These are phyloP conservation scores for Caenorhabditis sp. DNA, from an alignment of 2,888 invertebrate species.

Conservation along the genomic window DNA sequence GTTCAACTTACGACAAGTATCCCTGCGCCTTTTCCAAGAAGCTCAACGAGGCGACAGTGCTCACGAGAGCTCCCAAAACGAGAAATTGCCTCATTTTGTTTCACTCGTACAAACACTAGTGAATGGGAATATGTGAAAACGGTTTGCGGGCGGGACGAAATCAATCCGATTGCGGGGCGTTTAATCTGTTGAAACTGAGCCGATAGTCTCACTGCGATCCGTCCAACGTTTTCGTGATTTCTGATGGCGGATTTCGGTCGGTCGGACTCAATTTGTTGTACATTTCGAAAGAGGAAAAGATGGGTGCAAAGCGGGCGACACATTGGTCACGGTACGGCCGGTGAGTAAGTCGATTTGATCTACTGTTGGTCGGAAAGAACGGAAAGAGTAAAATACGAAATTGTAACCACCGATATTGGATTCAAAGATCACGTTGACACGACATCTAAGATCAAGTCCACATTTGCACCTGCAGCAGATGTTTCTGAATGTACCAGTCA, in stretches of 20 bases:
- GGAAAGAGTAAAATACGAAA: no score
- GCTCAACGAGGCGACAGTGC: slow-evolving; percentile 18
- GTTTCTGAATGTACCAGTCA: not conserved
- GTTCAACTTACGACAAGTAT: slow-evolving; percentile 15
- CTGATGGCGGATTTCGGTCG: slow-evolving; percentile 26
- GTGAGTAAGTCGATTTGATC: no score
- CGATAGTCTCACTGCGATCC: slow-evolving; percentile 3
- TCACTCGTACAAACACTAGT: slow-evolving; percentile 14
- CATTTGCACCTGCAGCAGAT: not conserved
- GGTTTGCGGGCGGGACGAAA: slow-evolving; percentile 8
- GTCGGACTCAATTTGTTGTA: not conserved
- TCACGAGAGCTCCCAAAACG: slow-evolving; percentile 20
- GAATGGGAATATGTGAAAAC: slow-evolving; percentile 27
- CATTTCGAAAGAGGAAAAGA: slow-evolving; percentile 4
- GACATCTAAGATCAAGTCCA: slow-evolving; percentile 12
- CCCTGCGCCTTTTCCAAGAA: slow-evolving; percentile 38
- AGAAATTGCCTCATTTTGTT: slow-evolving; percentile 25
- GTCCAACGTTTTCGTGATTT: slow-evolving; percentile 21
- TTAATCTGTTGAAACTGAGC: slow-evolving; percentile 32
- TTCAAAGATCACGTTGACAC: no score
- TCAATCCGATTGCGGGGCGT: slow-evolving; percentile 37
- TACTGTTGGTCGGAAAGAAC: no score
- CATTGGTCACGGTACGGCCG: not conserved
- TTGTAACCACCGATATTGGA: no score
- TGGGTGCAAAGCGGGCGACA: slow-evolving; percentile 24